Conservation (phyloP, 2,113 vertebrate species). For the Choloepus hoffmanni region DNA sequence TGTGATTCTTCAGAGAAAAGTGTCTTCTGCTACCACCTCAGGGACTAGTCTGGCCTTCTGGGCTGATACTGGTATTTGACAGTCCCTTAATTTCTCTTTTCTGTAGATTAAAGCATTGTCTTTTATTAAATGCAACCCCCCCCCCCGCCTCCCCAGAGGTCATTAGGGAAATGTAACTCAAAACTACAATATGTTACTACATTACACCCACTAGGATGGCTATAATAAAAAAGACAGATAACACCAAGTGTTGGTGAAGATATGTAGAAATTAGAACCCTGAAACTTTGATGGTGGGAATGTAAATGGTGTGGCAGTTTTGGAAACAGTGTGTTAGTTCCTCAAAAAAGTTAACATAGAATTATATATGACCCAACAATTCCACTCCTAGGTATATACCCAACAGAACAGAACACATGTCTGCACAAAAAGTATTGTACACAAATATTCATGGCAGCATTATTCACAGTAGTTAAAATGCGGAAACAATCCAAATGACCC, state of each 20-base stretch:
- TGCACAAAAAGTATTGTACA: background rate
- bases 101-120: background rate
- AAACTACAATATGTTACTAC: background rate
- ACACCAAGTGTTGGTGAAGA: background rate
- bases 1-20: slow-evolving; percentile 4
- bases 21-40: background rate
- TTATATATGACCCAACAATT: background rate
- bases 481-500: background rate
- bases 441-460: background rate
- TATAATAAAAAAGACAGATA: background rate
- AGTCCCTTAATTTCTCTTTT: background rate
- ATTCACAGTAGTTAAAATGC: background rate
- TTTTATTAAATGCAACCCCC: slow-evolving; percentile 18
- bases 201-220: background rate
- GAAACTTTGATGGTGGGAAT: background rate
- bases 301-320: background rate
- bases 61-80: background rate
- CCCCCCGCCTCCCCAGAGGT: background rate
- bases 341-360: slow-evolving; percentile 20
- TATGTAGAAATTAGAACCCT: background rate
- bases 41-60: background rate
- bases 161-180: background rate
- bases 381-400: background rate
- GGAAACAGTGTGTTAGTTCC: background rate
- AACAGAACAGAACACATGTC: background rate